phyloP scores from a whole-genome alignment of 2,888 invertebrate genomes.

The Pharmacophagus antenor region DNA sequence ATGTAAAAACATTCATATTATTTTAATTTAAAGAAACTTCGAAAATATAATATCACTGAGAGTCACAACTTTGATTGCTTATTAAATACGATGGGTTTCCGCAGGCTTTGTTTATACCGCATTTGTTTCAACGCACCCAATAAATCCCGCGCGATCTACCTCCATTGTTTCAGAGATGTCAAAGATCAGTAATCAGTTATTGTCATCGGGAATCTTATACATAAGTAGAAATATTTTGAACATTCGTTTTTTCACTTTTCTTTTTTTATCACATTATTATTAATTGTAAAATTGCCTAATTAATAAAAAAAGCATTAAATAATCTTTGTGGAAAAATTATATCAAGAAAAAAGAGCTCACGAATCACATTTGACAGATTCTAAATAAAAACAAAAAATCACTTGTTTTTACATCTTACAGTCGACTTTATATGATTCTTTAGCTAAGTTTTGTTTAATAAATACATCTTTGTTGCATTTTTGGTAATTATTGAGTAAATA shows the following conservation, averaged over 20 bases:
- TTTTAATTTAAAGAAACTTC: neutral
- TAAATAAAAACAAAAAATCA: too few relatives aligned
- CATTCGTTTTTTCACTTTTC: too few relatives aligned
- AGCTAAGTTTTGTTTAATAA: conserved; percentile 12
- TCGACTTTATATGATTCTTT: too few relatives aligned
- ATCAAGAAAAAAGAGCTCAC: too few relatives aligned
- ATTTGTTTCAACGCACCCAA: conserved; percentile 40
- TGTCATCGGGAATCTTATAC: conserved; percentile 49
- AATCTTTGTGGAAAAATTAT: too few relatives aligned
- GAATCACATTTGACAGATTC: too few relatives aligned
- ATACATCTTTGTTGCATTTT: conserved; percentile 7
- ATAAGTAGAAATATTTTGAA: neutral
- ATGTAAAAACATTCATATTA: too few relatives aligned
- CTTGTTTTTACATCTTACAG: too few relatives aligned
- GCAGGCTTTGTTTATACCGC: conserved; percentile 50
- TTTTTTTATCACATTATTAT: too few relatives aligned
- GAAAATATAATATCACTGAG: conserved; percentile 4
- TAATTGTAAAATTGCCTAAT: too few relatives aligned
- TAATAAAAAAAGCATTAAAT: too few relatives aligned
- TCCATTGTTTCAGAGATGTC: conserved; percentile 74
- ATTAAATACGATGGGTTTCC: conserved; percentile 49
- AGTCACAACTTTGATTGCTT: conserved; percentile 32
- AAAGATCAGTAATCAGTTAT: conserved; percentile 79
- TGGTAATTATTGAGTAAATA: conserved; percentile 24
- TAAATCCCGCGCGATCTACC: conserved; percentile 54